phyloP scores from a whole-genome alignment of 2,888 invertebrate species.

The Catocala fraxini region DNA sequence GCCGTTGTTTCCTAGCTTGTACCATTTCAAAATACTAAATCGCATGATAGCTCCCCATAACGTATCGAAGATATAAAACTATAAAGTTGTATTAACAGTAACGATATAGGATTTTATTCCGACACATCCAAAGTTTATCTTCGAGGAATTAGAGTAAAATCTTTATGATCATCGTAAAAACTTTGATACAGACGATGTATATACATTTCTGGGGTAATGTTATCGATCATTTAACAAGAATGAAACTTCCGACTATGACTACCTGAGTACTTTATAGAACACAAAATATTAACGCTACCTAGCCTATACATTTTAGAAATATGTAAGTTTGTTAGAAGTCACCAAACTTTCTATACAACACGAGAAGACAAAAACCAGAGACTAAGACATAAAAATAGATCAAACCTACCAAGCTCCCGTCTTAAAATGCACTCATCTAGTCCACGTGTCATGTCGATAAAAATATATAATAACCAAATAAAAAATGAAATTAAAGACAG shows the following conservation, averaged over 20 bases:
- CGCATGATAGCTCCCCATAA: slow-evolving; percentile 6
- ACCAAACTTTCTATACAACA: no score
- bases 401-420: no score
- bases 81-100: slow-evolving; percentile 27
- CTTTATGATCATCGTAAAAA: slow-evolving; percentile 25
- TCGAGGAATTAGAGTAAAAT: slow-evolving; percentile 23
- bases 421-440: no score
- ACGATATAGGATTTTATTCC: slow-evolving; percentile 23
- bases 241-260: slow-evolving; percentile 8
- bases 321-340: no score
- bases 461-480: no score
- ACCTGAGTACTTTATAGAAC: no score
- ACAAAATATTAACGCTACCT: no score
- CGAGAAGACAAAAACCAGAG: no score
- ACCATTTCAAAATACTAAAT: slow-evolving; percentile 13
- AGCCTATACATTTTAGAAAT: no score
- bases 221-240: neutral
- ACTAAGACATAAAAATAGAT: no score
- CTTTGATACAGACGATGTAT: slow-evolving; percentile 15
- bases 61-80: slow-evolving; percentile 19
- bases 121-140: slow-evolving; percentile 27
- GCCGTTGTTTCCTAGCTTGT: neutral
- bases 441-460: no score
- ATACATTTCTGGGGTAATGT: slow-evolving; percentile 10
- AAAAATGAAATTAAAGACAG: no score